Percentiles rank a stretch among this genome's conserved stretches.
phyloP scores from a whole-genome alignment of 2,113 vertebrate genomes.

The Scomber scombrus region DNA sequence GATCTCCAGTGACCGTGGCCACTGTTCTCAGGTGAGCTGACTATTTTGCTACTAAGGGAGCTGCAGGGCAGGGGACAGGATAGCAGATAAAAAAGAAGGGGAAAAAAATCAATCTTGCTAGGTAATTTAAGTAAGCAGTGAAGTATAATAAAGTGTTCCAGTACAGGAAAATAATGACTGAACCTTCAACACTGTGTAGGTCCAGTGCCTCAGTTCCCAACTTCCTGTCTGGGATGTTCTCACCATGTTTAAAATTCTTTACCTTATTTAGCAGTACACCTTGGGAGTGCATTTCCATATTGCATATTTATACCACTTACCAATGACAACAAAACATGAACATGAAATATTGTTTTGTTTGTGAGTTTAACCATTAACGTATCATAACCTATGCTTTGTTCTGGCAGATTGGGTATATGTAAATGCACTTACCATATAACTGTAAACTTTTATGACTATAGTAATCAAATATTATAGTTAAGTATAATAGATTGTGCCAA shows the following conservation, averaged over 20 bases:
- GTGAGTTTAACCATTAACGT: neutral
- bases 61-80: slow-evolving; percentile 20
- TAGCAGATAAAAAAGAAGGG: slow-evolving; percentile 3
- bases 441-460: no score
- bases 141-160: neutral
- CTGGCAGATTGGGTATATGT: no score
- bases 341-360: neutral
- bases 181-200: neutral
- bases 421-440: no score
- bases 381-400: no score
- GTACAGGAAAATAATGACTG: neutral
- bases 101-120: neutral
- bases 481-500: no score
- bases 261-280: neutral
- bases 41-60: slow-evolving; percentile 28
- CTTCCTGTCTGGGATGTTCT: neutral
- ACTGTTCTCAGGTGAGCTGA: slow-evolving; percentile 41
- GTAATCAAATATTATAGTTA: no score
- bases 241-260: neutral
- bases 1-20: slow-evolving; percentile 61
- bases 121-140: neutral
- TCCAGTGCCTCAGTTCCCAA: neutral
- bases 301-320: neutral
- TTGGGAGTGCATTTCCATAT: neutral
- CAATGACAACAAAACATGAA: neutral